These are phyloP conservation scores for Phalloptychus januarius DNA, from an alignment of 2,797 vertebrate genomes.

Conservation along the genomic window DNA sequence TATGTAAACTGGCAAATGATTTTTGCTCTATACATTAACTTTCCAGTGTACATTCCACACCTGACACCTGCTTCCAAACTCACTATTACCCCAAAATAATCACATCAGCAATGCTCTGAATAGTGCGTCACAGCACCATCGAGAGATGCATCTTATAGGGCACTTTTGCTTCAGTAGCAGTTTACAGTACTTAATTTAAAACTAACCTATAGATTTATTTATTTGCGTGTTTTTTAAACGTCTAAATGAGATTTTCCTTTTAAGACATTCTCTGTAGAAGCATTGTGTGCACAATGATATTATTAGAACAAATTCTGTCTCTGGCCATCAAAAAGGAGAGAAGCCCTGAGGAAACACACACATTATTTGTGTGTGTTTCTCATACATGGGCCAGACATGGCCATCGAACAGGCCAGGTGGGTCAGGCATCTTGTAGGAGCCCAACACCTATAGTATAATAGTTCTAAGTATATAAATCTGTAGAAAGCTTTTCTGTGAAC, in stretches of 20 bases:
- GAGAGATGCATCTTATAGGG: too few species aligned
- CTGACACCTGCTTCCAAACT: conserved; percentile 8
- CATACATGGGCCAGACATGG: too few species aligned
- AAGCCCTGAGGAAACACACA: conserved; percentile 43
- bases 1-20: conserved; percentile 6
- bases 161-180: conserved; percentile 10
- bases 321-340: conserved; percentile 16
- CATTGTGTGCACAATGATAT: conserved; percentile 58
- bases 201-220: conserved; percentile 24
- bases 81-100: conserved; percentile 1
- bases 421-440: too few species aligned
- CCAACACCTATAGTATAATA: conserved; percentile 50
- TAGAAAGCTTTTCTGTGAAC: conserved; percentile 23
- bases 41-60: conserved; percentile 37
- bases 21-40: conserved; percentile 1
- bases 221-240: conserved; percentile 4
- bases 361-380: too few species aligned
- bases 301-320: conserved; percentile 54
- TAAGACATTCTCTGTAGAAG: conserved; percentile 19
- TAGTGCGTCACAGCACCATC: not conserved
- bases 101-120: conserved; percentile 33
- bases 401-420: too few species aligned
- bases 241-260: conserved; percentile 11
- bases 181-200: conserved; percentile 27
- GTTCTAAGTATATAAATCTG: conserved; percentile 33